phyloP scores from a whole-genome alignment of 2,797 vertebrate species.

The Botia kubotai region DNA sequence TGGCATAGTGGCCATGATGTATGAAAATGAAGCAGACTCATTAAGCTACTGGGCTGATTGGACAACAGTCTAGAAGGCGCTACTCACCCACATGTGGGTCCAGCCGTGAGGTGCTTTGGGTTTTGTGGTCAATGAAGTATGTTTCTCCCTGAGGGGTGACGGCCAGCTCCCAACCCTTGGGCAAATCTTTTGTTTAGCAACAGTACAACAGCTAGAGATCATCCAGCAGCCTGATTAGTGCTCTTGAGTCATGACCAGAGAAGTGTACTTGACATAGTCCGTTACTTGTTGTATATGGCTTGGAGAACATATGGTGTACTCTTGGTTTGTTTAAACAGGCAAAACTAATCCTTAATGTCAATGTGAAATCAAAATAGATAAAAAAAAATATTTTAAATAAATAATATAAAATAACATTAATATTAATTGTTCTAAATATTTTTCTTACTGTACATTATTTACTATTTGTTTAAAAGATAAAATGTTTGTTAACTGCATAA shows the following conservation, averaged over 20 bases:
- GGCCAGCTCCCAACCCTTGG: constrained; percentile 68
- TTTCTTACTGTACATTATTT: neutral
- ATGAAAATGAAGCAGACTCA: no score
- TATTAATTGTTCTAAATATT: no score
- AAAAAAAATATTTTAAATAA: no score
- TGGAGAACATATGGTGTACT: neutral
- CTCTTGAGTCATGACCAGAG: neutral
- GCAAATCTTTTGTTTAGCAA: constrained; percentile 69
- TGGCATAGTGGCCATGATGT: neutral
- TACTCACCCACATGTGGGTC: constrained; percentile 69
- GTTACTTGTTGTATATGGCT: neutral
- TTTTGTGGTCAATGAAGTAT: constrained; percentile 74
- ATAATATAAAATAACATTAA: no score
- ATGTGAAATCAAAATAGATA: neutral
- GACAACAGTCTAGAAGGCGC: constrained; percentile 2
- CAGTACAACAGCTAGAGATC: constrained; percentile 64
- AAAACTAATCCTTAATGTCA: neutral
- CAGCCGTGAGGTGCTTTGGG: constrained; percentile 69
- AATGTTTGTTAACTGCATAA: neutral
- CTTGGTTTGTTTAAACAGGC: neutral
- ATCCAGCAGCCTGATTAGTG: constrained; percentile 39
- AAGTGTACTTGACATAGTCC: neutral
- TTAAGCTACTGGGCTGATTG: constrained; percentile 6
- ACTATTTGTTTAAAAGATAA: neutral
- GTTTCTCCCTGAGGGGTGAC: constrained; percentile 68